phyloP scores from a whole-genome alignment of 2,113 vertebrate genomes.

The Myotis lucifugus region DNA sequence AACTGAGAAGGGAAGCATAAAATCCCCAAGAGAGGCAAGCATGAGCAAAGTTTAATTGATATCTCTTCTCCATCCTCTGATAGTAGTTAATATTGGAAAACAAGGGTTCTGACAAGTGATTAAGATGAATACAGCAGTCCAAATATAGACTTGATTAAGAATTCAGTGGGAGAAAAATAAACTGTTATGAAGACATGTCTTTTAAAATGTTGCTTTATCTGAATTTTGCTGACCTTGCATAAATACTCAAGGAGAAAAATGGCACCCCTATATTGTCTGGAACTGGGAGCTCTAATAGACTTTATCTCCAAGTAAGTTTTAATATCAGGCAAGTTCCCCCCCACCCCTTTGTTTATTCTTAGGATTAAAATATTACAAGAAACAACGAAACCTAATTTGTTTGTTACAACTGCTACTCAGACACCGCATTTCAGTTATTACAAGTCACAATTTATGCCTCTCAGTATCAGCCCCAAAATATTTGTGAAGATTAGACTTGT shows the following conservation, averaged over 20 bases:
- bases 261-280: background rate
- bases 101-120: background rate
- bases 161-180: background rate
- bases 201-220: conserved; percentile 8
- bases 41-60: background rate
- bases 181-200: background rate
- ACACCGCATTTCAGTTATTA: background rate
- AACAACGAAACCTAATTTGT: background rate
- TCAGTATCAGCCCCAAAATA: background rate
- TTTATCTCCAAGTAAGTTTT: background rate
- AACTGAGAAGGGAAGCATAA: background rate
- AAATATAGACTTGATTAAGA: conserved; percentile 19
- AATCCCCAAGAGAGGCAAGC: background rate
- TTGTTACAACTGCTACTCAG: background rate
- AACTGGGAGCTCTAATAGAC: background rate
- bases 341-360: background rate
- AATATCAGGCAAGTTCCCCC: background rate
- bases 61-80: background rate
- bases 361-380: background rate
- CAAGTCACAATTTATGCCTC: background rate
- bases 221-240: background rate
- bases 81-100: conserved; percentile 36
- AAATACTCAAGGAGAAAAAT: background rate
- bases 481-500: background rate
- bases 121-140: background rate